Base-by-base conservation (phyloP, 2,797 vertebrate species). In the Pelodytes ibericus region DNA sequence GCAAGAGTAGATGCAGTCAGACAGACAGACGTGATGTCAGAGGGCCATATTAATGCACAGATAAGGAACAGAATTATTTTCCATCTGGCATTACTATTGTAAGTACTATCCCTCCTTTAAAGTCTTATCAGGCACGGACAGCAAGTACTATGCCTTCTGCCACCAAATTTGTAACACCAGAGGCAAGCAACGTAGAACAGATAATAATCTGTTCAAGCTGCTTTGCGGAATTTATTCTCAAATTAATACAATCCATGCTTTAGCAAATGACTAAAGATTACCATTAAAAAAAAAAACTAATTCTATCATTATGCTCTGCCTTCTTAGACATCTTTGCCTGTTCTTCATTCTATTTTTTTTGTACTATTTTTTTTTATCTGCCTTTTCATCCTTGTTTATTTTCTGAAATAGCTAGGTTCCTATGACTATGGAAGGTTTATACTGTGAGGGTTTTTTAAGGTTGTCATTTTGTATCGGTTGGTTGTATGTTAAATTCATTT, bases 261-360 rank as follows among this genome's bases (percentile, higher is more conserved):
- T 22, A 8, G 30, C 60, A 31, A 39, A 36, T 24, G 31, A 62
- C 10, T 7, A 59, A 39, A 13, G n/a, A 27, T 20, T 20, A 18
- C 31, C 6, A 13, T 36, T 26, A 33, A 62, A 36, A 31, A 36
- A 33, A 62, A 36, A 31, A 36, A 22, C 6, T 31, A 62, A 62
- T 62, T 62, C 30, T 36, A 62, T 62, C 60, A 30, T 62, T 22
- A 7, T 62, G 60, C 24, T 24, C 27, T 61, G 60, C 20, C 60
- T 62, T 36, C 26, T 10, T 2, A 62, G 31, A 36, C 39, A 36
- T 62, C 49, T 22, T 53, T 20, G 20, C 49, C n/a, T 47, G 2
- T 22, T 24, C 24, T 4, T 8, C 24, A 5, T 24, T 11, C 49
- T 7, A 16, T 53, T 5, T 53, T 53, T 53, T 53, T 16, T 24